phyloP scores from a whole-genome alignment of 2,888 invertebrate species.

The Lydus trimaculatus region DNA sequence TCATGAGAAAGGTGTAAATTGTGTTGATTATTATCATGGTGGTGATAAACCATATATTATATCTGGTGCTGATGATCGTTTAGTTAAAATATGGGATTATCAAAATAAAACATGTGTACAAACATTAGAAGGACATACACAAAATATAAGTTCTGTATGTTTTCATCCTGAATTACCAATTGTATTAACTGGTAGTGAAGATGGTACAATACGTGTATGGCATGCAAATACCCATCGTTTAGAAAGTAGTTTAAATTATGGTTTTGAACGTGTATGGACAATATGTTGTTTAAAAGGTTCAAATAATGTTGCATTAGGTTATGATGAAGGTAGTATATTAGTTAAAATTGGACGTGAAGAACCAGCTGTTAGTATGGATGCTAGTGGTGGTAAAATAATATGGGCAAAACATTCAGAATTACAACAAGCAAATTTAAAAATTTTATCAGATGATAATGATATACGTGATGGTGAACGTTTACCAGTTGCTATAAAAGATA shows the following conservation, averaged over 20 bases:
- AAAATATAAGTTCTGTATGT: conserved; percentile 94
- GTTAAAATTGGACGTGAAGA: conserved; percentile 94
- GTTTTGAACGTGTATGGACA: conserved; percentile 98
- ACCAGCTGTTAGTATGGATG: conserved; percentile 99
- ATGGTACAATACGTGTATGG: conserved; percentile 97
- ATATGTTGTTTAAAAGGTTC: conserved; percentile 92
- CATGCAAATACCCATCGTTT: conserved; percentile 98
- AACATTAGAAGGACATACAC: conserved; percentile 95
- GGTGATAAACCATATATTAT: conserved; percentile 98
- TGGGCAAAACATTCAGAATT: conserved; percentile 99
- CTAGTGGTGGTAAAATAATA: conserved; percentile 96
- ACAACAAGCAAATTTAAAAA: conserved; percentile 94
- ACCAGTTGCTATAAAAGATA: conserved; percentile 95
- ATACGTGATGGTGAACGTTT: conserved; percentile 92
- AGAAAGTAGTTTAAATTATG: conserved; percentile 97
- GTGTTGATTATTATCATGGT: conserved; percentile 98
- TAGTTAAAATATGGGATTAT: conserved; percentile 99
- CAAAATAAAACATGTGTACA: conserved; percentile 99
- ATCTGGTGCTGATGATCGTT: conserved; percentile 97
- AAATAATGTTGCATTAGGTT: conserved; percentile 95
- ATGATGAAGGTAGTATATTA: conserved; percentile 95
- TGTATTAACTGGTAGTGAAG: conserved; percentile 96
- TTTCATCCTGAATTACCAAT: conserved; percentile 99
- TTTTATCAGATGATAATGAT: conserved; percentile 76
- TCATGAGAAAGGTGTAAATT: conserved; percentile 98